These are phyloP conservation scores for Heliconius hewitsoni DNA, from an alignment of 1,140 invertebrate genomes.

Conservation along the genomic window DNA sequence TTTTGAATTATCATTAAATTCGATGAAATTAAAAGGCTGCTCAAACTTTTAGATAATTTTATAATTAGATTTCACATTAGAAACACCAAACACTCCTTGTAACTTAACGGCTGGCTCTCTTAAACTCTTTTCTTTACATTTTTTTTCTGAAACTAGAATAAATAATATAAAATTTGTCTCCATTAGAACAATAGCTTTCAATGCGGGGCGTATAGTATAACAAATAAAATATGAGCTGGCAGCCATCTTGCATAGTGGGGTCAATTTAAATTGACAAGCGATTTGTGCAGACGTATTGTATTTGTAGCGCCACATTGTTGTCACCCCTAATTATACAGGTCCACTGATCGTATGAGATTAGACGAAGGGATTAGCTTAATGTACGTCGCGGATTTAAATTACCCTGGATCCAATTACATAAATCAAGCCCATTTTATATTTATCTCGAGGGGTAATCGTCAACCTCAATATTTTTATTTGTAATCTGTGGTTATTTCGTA, in stretches of 20 bases:
- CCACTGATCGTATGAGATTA: slow-evolving; percentile 66
- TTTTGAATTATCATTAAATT: too few species aligned
- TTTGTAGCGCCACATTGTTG: slow-evolving; percentile 64
- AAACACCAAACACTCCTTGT: too few species aligned
- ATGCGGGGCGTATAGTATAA: neutral
- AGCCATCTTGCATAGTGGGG: slow-evolving; percentile 72
- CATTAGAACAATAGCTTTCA: neutral
- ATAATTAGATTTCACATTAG: too few species aligned
- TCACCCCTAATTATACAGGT: slow-evolving; percentile 76
- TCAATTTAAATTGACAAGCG: slow-evolving; percentile 79
- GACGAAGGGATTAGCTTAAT: slow-evolving; percentile 64
- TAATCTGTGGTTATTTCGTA: neutral
- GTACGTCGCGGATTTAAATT: slow-evolving; percentile 43
- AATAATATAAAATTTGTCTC: neutral
- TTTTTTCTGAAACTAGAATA: neutral
- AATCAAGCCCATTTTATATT: slow-evolving; percentile 38
- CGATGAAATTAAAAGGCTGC: too few species aligned
- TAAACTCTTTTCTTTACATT: too few species aligned
- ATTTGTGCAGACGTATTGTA: slow-evolving; percentile 73
- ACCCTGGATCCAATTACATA: slow-evolving; percentile 39
- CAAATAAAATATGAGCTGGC: slow-evolving; percentile 24
- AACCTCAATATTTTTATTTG: neutral
- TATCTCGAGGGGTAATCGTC: slow-evolving; percentile 18
- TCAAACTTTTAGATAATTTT: too few species aligned
- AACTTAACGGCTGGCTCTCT: too few species aligned